A percentile compares a stretch with the other conserved stretches of the same genome.
These are phyloP conservation scores for Eudyptes chrysolophus DNA, from an alignment of 2,113 vertebrate species.

Conservation along the genomic window DNA sequence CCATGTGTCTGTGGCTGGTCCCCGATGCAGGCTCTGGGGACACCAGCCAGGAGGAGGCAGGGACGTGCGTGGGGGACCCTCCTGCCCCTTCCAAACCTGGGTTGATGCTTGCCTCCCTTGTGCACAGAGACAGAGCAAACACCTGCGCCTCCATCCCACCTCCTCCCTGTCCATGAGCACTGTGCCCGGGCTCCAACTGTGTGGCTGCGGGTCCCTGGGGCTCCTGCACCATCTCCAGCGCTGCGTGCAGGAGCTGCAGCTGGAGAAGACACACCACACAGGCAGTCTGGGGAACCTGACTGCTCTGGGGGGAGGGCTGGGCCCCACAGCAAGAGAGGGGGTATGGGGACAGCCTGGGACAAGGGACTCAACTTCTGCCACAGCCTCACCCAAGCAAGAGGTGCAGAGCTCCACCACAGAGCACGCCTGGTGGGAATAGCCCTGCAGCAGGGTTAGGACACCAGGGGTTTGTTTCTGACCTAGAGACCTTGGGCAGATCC, in stretches of 20 bases:
- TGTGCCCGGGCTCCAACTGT: rapidly evolving
- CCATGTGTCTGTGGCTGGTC: rapidly evolving
- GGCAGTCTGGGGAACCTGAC: background rate
- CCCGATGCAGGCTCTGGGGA: background rate
- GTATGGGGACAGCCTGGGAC: rapidly evolving
- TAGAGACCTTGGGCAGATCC: background rate
- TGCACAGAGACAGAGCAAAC: background rate
- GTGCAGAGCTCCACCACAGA: background rate
- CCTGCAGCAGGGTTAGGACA: background rate
- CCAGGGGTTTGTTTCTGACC: background rate
- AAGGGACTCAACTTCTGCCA: background rate
- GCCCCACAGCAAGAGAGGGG: background rate
- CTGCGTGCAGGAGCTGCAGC: background rate
- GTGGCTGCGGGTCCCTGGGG: rapidly evolving
- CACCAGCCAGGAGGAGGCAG: background rate
- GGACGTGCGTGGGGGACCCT: rapidly evolving
- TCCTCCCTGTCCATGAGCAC: background rate
- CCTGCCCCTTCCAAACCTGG: background rate
- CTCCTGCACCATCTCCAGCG: background rate
- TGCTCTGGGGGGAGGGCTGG: background rate
- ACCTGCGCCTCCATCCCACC: rapidly evolving
- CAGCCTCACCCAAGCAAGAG: background rate
- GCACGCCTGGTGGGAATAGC: background rate
- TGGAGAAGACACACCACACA: rapidly evolving
- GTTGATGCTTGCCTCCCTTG: background rate